Evolutionary conservation across 2,888 invertebrate species (phyloP).

Genomic region (Leptinotarsa rubiginosa): DNA sequence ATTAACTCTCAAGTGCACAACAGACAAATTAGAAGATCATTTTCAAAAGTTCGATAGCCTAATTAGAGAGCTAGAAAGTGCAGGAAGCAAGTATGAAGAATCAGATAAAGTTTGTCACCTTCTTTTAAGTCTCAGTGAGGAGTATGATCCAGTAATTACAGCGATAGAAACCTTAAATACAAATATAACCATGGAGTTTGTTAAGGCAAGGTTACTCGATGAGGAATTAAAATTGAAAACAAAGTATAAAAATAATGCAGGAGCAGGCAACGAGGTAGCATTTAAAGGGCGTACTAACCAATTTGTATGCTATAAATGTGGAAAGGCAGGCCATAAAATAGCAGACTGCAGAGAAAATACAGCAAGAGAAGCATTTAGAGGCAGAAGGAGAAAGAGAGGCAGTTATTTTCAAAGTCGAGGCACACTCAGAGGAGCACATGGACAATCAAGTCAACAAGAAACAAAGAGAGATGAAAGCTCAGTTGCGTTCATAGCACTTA

Average conservation of each 20-base stretch:
- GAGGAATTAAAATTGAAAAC: slow-evolving; percentile 45
- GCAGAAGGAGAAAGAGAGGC: background rate
- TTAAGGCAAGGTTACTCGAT: slow-evolving; percentile 46
- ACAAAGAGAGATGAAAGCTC: background rate
- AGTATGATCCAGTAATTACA: slow-evolving; percentile 49
- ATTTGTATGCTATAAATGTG: slow-evolving; percentile 34
- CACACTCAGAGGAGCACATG: background rate
- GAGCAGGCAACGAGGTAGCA: slow-evolving; percentile 18
- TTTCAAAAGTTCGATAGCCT: slow-evolving; percentile 50
- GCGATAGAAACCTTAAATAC: slow-evolving; percentile 48
- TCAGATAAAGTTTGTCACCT: slow-evolving; percentile 50
- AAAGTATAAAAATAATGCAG: slow-evolving; percentile 7
- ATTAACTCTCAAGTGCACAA: slow-evolving; percentile 44
- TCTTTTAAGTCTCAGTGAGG: slow-evolving; percentile 43
- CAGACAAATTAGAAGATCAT: slow-evolving; percentile 48
- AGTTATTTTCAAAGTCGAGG: background rate
- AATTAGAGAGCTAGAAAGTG: slow-evolving; percentile 47
- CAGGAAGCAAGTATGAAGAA: slow-evolving; percentile 49
- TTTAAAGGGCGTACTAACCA: slow-evolving; percentile 25
- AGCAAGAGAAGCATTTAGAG: background rate
- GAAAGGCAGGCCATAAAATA: slow-evolving; percentile 34
- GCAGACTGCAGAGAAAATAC: background rate
- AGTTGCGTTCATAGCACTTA: slow-evolving; percentile 8
- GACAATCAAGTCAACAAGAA: background rate
- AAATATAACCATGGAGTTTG: slow-evolving; percentile 48